Conservation (phyloP, 2,888 invertebrate species). For the Linnaemya vulpina region DNA sequence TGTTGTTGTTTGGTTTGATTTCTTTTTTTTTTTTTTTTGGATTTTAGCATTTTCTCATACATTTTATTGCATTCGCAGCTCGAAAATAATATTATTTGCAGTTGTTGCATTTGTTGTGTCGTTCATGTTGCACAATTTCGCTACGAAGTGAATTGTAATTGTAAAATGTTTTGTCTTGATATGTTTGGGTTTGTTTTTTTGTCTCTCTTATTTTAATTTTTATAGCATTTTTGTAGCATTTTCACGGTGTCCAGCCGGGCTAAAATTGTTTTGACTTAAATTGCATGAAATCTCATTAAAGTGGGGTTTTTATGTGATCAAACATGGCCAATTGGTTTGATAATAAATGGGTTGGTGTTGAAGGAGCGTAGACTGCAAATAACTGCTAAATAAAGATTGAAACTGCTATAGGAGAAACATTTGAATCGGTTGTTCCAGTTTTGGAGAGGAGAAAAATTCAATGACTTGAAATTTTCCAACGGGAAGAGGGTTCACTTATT, state of each 20-base stretch:
- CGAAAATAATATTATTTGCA: slow-evolving; percentile 36
- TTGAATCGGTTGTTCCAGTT: neutral
- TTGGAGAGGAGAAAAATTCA: neutral
- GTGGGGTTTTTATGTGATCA: slow-evolving; percentile 66
- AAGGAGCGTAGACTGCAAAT: slow-evolving; percentile 36
- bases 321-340: slow-evolving; percentile 57
- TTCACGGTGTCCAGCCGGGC: slow-evolving; percentile 64
- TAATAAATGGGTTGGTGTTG: slow-evolving; percentile 58
- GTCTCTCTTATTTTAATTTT: slow-evolving; percentile 10
- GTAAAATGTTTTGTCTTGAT: slow-evolving; percentile 58
- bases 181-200: neutral
- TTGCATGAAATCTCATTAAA: slow-evolving; percentile 71
- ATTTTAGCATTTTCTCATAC: slow-evolving; percentile 45
- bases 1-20: no score
- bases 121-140: slow-evolving; percentile 43
- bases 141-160: slow-evolving; percentile 56
- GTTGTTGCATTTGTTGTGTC: slow-evolving; percentile 53
- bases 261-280: slow-evolving; percentile 72
- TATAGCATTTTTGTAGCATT: slow-evolving; percentile 32
- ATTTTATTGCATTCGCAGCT: slow-evolving; percentile 49
- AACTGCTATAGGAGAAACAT: neutral
- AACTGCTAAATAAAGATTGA: neutral
- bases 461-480: no score
- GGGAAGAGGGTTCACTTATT: no score
- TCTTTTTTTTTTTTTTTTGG: slow-evolving; percentile 8